phyloP scores from a whole-genome alignment of 2,797 vertebrate species.

The Gorsachius magnificus region DNA sequence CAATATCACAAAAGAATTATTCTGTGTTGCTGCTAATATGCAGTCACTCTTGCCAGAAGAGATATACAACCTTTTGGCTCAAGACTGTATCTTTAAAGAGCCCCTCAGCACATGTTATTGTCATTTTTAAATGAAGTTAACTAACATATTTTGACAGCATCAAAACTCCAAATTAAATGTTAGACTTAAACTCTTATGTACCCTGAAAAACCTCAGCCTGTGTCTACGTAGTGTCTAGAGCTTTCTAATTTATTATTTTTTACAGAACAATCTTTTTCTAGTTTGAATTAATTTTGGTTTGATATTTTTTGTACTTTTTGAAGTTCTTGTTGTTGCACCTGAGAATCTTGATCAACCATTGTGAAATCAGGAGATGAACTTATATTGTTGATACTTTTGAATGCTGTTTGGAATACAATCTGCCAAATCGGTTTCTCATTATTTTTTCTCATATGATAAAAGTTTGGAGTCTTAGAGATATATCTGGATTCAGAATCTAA shows the following conservation, averaged over 20 bases:
- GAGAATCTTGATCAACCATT: not conserved
- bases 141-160: not conserved
- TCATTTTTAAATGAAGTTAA: not conserved
- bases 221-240: not conserved
- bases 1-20: not conserved
- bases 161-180: not conserved
- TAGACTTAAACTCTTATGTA: not conserved
- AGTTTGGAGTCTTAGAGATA: not conserved
- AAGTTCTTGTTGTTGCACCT: not conserved
- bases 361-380: not conserved
- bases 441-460: not conserved
- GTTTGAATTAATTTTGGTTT: not conserved
- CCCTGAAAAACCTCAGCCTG: not conserved
- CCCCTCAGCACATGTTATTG: not conserved
- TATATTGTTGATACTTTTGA: not conserved
- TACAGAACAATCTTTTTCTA: not conserved
- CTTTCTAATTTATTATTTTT: not conserved
- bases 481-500: not conserved
- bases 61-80: not conserved
- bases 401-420: not conserved
- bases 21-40: not conserved
- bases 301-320: not conserved
- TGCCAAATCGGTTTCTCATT: not conserved
- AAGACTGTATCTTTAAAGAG: not conserved
- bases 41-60: not conserved